Evolutionary conservation across 2,113 vertebrate genomes (phyloP).

Genomic region (Peromyscus leucopus): DNA sequence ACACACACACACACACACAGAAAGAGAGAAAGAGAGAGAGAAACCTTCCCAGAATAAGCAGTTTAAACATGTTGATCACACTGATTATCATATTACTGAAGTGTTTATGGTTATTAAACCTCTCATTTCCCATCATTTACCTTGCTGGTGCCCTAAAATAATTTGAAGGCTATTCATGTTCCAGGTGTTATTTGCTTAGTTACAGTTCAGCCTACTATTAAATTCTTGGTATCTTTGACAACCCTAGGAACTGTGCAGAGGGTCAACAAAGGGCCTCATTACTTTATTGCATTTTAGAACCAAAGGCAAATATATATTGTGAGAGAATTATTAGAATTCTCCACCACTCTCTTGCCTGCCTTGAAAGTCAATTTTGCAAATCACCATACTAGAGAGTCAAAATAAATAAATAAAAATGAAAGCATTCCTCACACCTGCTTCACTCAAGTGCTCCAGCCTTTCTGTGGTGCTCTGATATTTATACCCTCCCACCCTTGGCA

Average conservation of each 20-base stretch:
- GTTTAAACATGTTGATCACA: background rate
- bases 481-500: slow-evolving; percentile 34
- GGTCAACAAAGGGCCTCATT: slow-evolving; percentile 27
- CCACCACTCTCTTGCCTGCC: background rate
- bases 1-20: background rate
- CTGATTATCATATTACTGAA: slow-evolving; percentile 8
- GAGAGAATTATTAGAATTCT: slow-evolving; percentile 46
- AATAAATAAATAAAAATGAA: slow-evolving; percentile 70
- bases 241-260: background rate
- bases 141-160: background rate
- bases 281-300: slow-evolving; percentile 53
- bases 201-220: background rate
- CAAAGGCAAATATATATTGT: slow-evolving; percentile 25
- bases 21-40: background rate
- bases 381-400: slow-evolving; percentile 44
- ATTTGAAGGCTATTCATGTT: background rate
- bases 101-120: background rate
- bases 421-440: slow-evolving; percentile 49
- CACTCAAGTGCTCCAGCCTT: slow-evolving; percentile 54
- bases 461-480: slow-evolving; percentile 76
- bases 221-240: slow-evolving; percentile 38
- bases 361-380: slow-evolving; percentile 62
- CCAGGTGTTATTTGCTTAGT: background rate
- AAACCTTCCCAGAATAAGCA: background rate
- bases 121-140: background rate